Base-by-base conservation (phyloP, 1,140 invertebrate species). In the Drosophila tsacasi region DNA sequence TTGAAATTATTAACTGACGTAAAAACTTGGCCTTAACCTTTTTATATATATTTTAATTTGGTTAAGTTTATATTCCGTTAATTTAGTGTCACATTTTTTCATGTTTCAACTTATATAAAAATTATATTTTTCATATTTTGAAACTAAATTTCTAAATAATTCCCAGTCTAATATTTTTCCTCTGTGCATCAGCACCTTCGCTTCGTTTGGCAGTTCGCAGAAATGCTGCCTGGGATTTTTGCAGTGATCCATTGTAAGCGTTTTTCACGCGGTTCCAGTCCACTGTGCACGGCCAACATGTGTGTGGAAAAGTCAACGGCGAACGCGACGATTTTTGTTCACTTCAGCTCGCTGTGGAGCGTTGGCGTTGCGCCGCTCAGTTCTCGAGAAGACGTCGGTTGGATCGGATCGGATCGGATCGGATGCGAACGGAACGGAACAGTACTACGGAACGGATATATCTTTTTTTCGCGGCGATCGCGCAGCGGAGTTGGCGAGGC, bases 301-400 rank as follows among this genome's bases (percentile, higher is more conserved):
- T 76, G 72, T 76, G 74, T 76, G 61, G 82, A 76, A 85, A 87
- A 86, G 74, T 78, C 74, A 68, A 69, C 75, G 74, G 75, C 55
- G 54, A 49, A 54, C 57, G 75, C 64, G 75, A 77, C 67, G 67
- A 76, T 71, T 81, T 55, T 55, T 55, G 35, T 57, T 57, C 5
- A 25, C 35, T 39, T 59, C 76, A 71, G 77, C 73, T 68, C 47
- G 75, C 72, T 52, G 79, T 69, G 69, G 65, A 76, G 74, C 84
- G 81, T 81, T 90, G 85, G 83, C 76, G 76, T 80, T 79, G 30
- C 57, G 76, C 60, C 57, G 76, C 60, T 87, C 84, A 87, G 84
- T 87, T 87, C 84, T 87, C 84, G 81, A 84, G 74, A 72, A 87
- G 84, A 83, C 84, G 54, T 67, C 84, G 84, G 49, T 67, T 79